A percentile compares a stretch with the other conserved stretches of the same genome.
Conservation (phyloP, 2,888 invertebrate genomes). For the Phortica okadai region DNA sequence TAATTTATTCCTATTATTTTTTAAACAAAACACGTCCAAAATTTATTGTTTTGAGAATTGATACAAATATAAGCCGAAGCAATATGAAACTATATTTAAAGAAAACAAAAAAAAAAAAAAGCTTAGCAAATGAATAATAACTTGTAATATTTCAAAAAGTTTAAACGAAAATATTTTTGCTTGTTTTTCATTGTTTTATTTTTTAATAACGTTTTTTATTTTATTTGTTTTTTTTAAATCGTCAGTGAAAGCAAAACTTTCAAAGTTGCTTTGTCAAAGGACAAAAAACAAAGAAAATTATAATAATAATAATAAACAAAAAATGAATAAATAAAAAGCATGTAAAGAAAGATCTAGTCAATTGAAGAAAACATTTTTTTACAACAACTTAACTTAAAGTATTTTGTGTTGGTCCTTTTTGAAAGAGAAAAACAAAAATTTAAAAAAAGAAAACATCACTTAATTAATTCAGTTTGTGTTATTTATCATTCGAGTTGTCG, state of each 20-base stretch:
- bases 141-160: neutral
- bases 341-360: constrained; percentile 60
- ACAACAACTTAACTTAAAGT: neutral
- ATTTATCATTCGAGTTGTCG: constrained; percentile 44
- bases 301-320: neutral
- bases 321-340: constrained; percentile 51
- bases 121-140: constrained; percentile 4
- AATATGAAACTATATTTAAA: constrained; percentile 8
- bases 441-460: constrained; percentile 13
- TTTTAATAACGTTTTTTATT: constrained; percentile 20
- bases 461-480: constrained; percentile 55
- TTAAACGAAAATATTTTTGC: constrained; percentile 8
- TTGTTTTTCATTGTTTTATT: constrained; percentile 30
- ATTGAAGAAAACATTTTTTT: constrained; percentile 56
- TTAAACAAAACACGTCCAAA: constrained; percentile 5
- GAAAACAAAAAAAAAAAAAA: constrained; percentile 1
- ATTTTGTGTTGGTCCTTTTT: neutral
- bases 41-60: constrained; percentile 5
- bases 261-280: neutral
- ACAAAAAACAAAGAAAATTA: neutral
- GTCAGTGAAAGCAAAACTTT: neutral
- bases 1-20: neutral
- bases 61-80: constrained; percentile 4
- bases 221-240: constrained; percentile 32
- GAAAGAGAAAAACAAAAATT: neutral